Conservation (phyloP, 2,797 vertebrate species). For the Esox masquinongy region DNA sequence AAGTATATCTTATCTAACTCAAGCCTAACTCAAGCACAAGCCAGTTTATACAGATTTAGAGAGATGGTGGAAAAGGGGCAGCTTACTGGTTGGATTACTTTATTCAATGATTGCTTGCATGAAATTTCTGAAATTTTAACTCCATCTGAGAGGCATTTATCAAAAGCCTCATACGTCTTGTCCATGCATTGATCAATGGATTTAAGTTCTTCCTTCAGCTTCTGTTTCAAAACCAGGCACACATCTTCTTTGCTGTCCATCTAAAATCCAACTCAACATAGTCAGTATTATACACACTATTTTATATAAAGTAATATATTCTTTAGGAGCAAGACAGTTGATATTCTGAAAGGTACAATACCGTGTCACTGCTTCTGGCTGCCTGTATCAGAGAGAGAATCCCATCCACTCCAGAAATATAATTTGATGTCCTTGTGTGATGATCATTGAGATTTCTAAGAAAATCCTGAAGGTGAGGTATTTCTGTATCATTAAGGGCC, state of each 20-base stretch:
- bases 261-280: slow-evolving; percentile 31
- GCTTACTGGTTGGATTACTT: neutral
- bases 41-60: too few relatives aligned
- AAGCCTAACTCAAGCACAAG: too few relatives aligned
- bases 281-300: neutral
- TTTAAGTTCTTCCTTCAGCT: rapidly evolving
- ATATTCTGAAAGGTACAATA: neutral
- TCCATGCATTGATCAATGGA: neutral
- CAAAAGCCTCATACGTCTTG: slow-evolving; percentile 2
- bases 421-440: slow-evolving; percentile 39
- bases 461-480: too few relatives aligned
- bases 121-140: slow-evolving; percentile 27
- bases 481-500: too few relatives aligned
- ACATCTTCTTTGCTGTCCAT: neutral
- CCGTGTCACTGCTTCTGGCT: neutral
- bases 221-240: slow-evolving; percentile 16
- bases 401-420: slow-evolving; percentile 47
- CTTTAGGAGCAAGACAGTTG: neutral
- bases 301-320: neutral
- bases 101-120: neutral
- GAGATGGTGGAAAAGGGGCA: too few relatives aligned
- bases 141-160: slow-evolving; percentile 16
- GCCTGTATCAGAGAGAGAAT: slow-evolving; percentile 56
- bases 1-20: too few relatives aligned
- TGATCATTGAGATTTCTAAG: slow-evolving; percentile 36